Conservation (phyloP, 1,140 invertebrate genomes). For the Venustaconcha ellipsiformis region DNA sequence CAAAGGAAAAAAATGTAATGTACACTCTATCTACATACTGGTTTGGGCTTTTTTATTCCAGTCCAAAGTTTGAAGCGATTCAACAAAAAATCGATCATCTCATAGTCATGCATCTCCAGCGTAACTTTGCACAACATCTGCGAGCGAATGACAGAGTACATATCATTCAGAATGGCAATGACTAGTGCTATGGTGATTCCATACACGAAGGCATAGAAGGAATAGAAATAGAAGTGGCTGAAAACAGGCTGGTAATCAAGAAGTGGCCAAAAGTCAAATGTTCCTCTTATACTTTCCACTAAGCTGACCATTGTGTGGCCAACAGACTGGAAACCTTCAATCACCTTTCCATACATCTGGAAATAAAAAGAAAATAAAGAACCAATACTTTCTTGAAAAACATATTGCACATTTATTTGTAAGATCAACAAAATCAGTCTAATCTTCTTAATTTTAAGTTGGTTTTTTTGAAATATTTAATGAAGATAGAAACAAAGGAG, state of each 20-base stretch:
- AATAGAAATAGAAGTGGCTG: conserved; percentile 55
- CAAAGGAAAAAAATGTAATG: neutral
- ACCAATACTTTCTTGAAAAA: no score
- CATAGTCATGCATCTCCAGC: conserved; percentile 60
- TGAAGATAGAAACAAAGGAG: no score
- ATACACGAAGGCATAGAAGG: conserved; percentile 53
- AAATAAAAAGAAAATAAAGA: conserved; percentile 16
- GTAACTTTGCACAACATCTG: conserved; percentile 57
- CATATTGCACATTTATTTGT: no score
- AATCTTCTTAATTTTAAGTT: no score
- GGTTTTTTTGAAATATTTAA: no score
- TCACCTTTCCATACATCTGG: conserved; percentile 53
- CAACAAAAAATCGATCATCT: conserved; percentile 65
- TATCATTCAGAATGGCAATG: conserved; percentile 48
- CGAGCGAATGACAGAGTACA: conserved; percentile 47
- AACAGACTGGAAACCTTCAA: conserved; percentile 50
- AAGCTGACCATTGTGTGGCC: conserved; percentile 44
- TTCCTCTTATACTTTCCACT: conserved; percentile 47
- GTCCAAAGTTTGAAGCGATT: conserved; percentile 60
- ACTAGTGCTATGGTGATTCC: conserved; percentile 52
- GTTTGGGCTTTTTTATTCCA: conserved; percentile 59
- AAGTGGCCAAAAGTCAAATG: conserved; percentile 41
- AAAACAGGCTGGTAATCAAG: conserved; percentile 41
- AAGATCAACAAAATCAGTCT: no score
- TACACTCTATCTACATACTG: conserved; percentile 41